A percentile compares a stretch with the other conserved stretches of the same genome.
phyloP scores from a whole-genome alignment of 2,113 vertebrate genomes.

The Noctilio leporinus region DNA sequence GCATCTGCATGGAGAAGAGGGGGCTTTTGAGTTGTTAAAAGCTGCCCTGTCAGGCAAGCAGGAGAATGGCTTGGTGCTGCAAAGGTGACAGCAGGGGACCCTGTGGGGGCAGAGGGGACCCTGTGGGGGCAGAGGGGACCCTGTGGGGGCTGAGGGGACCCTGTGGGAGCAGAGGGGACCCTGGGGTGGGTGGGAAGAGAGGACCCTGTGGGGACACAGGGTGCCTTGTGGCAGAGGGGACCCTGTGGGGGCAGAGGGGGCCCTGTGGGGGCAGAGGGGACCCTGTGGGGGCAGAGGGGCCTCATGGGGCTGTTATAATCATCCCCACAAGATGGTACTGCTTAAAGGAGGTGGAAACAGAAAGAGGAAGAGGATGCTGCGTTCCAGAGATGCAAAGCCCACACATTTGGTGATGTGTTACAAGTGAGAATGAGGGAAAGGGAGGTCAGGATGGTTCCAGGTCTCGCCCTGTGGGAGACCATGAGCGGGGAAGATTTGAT shows the following conservation, averaged over 20 bases:
- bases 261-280: too few relatives aligned
- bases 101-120: too few relatives aligned
- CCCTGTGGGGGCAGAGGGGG: too few relatives aligned
- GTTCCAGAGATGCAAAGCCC: background rate
- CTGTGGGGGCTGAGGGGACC: fast-evolving
- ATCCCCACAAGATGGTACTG: fast-evolving
- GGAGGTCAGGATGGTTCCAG: background rate
- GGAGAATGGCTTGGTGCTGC: too few relatives aligned
- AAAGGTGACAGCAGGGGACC: too few relatives aligned
- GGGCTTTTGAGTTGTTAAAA: too few relatives aligned
- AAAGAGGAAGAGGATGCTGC: background rate
- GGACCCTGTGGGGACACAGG: too few relatives aligned
- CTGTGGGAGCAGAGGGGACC: too few relatives aligned
- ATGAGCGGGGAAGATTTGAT: background rate
- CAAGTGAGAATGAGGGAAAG: background rate
- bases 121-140: too few relatives aligned
- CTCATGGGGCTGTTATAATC: too few relatives aligned
- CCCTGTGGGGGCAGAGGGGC: fast-evolving
- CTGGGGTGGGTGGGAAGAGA: too few relatives aligned
- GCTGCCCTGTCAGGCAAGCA: fast-evolving
- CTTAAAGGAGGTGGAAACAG: background rate
- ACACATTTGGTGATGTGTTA: fast-evolving
- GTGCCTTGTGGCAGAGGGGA: too few relatives aligned
- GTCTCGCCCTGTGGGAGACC: fast-evolving
- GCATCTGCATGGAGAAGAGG: background rate